phyloP scores from a whole-genome alignment of 2,888 invertebrate genomes.

The Hirudinaria manillensis region DNA sequence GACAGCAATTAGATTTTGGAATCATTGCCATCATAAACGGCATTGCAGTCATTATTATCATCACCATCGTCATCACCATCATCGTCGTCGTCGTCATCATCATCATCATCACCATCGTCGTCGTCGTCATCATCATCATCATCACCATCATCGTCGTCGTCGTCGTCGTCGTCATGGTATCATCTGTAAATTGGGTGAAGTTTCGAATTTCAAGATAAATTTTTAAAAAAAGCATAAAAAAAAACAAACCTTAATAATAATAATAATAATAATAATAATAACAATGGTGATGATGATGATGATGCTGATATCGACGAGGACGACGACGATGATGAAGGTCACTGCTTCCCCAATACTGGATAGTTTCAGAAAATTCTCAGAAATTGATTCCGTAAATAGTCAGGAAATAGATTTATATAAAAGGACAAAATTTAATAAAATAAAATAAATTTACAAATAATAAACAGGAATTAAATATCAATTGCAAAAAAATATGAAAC shows the following conservation, averaged over 20 bases:
- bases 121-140: conserved; percentile 1
- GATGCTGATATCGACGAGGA: neutral
- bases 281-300: neutral
- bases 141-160: neutral
- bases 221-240: too few relatives aligned
- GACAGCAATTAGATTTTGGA: too few relatives aligned
- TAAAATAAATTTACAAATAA: too few relatives aligned
- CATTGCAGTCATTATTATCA: neutral
- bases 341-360: too few relatives aligned
- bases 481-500: too few relatives aligned
- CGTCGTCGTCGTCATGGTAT: neutral
- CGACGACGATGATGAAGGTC: conserved; percentile 22
- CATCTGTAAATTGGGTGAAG: too few relatives aligned
- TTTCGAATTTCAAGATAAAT: too few relatives aligned
- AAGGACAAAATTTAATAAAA: too few relatives aligned
- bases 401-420: too few relatives aligned
- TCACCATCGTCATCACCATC: neutral
- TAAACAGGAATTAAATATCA: too few relatives aligned
- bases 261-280: neutral
- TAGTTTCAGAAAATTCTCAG: too few relatives aligned
- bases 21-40: neutral
- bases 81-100: neutral
- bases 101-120: neutral
- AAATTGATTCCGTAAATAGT: too few relatives aligned
- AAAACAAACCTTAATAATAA: neutral